These are phyloP conservation scores for Rhadina sibilatrix DNA, from an alignment of 2,113 vertebrate genomes.

Conservation along the genomic window DNA sequence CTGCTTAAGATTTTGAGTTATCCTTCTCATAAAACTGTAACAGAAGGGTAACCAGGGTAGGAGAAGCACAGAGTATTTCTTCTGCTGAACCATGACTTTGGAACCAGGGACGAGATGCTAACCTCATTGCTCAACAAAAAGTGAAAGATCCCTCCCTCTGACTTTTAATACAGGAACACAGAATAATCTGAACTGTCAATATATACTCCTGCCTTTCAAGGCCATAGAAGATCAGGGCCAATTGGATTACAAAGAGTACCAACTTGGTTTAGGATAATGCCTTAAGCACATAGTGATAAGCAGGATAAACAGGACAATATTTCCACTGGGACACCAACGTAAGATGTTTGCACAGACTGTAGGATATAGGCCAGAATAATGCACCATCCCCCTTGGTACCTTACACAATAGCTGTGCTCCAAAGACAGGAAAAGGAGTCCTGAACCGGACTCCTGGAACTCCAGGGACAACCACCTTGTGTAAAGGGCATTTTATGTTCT, in stretches of 20 bases:
- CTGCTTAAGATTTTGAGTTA: background rate
- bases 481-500: background rate
- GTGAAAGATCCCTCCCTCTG: background rate
- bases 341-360: background rate
- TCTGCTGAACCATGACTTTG: background rate
- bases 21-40: background rate
- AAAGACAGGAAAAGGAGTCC: too few species aligned
- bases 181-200: conserved; percentile 29
- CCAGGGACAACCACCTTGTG: background rate
- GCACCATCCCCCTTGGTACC: background rate
- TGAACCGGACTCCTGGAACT: background rate
- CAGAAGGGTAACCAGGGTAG: background rate
- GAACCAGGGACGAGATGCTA: background rate
- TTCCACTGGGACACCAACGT: background rate
- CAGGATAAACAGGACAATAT: background rate
- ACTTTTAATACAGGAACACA: background rate
- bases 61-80: background rate
- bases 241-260: background rate
- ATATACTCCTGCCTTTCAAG: background rate
- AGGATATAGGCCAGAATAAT: background rate
- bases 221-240: background rate
- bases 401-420: too few species aligned
- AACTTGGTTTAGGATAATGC: background rate
- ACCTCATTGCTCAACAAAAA: background rate
- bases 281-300: conserved; percentile 20